Evolutionary conservation across 2,797 vertebrate species (phyloP).

Genomic region (Sebastes iracundus): DNA sequence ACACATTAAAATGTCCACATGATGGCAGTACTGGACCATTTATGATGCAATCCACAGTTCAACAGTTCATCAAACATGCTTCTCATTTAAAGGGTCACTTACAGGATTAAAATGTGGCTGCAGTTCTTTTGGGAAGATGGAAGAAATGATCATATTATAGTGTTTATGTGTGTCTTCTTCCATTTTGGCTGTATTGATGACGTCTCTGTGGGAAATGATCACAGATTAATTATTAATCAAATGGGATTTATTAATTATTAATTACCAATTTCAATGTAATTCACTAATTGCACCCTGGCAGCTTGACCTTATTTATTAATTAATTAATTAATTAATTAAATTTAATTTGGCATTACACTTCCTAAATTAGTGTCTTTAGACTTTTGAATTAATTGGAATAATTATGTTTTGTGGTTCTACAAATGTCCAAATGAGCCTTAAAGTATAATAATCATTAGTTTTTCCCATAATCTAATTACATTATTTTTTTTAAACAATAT

Average conservation of each 20-base stretch:
- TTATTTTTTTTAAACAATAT: too few relatives aligned
- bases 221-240: background rate
- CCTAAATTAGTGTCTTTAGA: background rate
- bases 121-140: background rate
- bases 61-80: background rate
- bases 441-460: background rate
- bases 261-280: background rate
- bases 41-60: background rate
- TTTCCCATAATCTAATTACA: background rate
- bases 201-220: background rate
- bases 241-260: background rate
- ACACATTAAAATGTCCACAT: background rate
- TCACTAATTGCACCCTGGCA: background rate
- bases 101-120: background rate
- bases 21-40: slow-evolving; percentile 47
- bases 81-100: background rate
- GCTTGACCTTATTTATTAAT: background rate
- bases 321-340: too few relatives aligned
- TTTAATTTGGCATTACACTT: background rate
- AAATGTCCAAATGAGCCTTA: background rate
- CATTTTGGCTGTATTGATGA: background rate
- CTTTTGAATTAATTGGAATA: background rate
- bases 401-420: background rate
- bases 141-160: background rate
- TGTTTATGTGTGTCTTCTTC: background rate